phyloP scores from a whole-genome alignment of 2,797 vertebrate genomes.

The Gila robusta region DNA sequence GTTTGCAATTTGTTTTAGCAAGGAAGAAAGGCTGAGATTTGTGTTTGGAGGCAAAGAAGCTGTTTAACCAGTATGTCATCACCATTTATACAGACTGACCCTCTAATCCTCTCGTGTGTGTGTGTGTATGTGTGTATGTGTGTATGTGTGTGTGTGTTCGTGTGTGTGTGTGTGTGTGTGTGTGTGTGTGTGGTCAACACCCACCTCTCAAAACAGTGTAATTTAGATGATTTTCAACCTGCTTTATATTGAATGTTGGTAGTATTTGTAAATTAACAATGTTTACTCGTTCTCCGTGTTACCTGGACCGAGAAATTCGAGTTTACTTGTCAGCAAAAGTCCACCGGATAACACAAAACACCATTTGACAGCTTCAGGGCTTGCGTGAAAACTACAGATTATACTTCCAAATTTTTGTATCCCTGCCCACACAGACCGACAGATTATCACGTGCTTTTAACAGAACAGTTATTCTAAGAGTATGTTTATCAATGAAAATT shows the following conservation, averaged over 20 bases:
- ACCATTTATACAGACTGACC: background rate
- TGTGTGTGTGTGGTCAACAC: constrained; percentile 18
- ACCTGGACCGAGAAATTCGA: background rate
- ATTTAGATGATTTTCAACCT: background rate
- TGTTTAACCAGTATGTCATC: constrained; percentile 43
- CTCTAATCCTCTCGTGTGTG: constrained; percentile 3
- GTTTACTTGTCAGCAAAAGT: background rate
- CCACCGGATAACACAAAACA: background rate
- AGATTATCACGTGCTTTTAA: background rate
- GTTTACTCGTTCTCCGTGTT: background rate
- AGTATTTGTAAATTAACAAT: background rate
- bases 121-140: background rate
- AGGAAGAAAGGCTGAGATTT: background rate
- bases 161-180: constrained; percentile 30
- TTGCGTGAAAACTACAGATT: background rate
- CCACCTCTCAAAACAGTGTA: background rate
- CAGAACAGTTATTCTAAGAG: too few species aligned
- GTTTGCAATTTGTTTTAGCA: constrained; percentile 30
- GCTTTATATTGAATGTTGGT: background rate
- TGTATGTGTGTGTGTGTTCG: constrained; percentile 21
- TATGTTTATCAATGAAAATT: too few species aligned
- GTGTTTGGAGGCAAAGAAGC: constrained; percentile 1
- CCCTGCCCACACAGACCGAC: background rate
- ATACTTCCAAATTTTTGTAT: background rate
- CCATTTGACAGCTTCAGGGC: background rate